A percentile compares a stretch with the other conserved stretches of the same genome.
Conservation (phyloP, 2,888 invertebrate species). For the Adelphocoris suturalis region DNA sequence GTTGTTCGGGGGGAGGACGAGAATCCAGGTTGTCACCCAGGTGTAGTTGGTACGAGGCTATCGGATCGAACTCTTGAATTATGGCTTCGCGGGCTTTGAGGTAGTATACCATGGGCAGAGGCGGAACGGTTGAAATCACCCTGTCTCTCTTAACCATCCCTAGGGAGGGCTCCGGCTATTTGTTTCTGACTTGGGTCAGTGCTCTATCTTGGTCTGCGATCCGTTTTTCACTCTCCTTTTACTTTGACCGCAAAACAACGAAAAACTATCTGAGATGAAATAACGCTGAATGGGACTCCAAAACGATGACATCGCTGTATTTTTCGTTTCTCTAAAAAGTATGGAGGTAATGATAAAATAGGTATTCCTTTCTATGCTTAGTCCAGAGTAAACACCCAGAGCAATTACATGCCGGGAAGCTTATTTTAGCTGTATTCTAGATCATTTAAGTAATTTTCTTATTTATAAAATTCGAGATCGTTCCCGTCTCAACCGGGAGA, state of each 20-base stretch:
- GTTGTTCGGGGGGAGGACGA: background rate
- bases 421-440: too few relatives aligned
- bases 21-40: conserved; percentile 4
- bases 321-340: too few relatives aligned
- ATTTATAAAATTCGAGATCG: too few relatives aligned
- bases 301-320: too few relatives aligned
- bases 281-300: too few relatives aligned
- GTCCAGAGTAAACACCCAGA: too few relatives aligned
- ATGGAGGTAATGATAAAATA: too few relatives aligned
- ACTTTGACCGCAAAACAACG: conserved; percentile 12
- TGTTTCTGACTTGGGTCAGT: conserved; percentile 29
- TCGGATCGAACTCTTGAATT: conserved; percentile 48
- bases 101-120: background rate
- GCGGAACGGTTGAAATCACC: conserved; percentile 42
- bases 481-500: too few relatives aligned
- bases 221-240: conserved; percentile 25
- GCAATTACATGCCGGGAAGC: too few relatives aligned
- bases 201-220: conserved; percentile 20
- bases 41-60: background rate
- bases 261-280: background rate
- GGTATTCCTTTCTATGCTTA: too few relatives aligned
- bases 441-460: too few relatives aligned
- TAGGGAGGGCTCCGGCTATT: conserved; percentile 27
- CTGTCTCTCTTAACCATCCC: conserved; percentile 17
- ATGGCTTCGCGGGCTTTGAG: conserved; percentile 23